Evolutionary conservation across 2,797 vertebrate genomes (phyloP).

Genomic region (Eospalax fontanierii): DNA sequence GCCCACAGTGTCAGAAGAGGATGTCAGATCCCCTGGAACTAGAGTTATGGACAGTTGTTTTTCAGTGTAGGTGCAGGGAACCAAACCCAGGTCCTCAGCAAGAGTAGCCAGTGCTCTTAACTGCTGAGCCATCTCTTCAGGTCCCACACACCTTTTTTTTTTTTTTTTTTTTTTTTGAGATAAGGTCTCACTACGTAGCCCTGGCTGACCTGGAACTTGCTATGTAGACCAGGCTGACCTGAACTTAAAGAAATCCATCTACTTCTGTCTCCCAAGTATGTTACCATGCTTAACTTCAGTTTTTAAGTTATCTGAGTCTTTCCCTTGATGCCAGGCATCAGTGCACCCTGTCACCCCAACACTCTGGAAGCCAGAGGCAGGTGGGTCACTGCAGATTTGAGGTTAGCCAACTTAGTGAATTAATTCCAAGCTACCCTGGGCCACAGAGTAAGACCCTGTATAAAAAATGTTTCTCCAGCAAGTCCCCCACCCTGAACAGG

Average conservation of each 20-base stretch:
- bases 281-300: too few relatives aligned
- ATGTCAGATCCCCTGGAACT: background rate
- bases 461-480: background rate
- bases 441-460: background rate
- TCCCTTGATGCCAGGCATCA: background rate
- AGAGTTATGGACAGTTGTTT: background rate
- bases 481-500: too few relatives aligned
- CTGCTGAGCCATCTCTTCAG: background rate
- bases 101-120: background rate
- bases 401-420: background rate
- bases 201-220: too few relatives aligned
- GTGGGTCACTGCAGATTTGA: background rate
- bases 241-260: too few relatives aligned
- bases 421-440: background rate
- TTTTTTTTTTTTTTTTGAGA: too few relatives aligned
- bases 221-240: too few relatives aligned
- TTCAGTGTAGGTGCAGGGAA: background rate
- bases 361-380: background rate
- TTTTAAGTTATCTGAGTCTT: background rate
- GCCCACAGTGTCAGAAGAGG: background rate
- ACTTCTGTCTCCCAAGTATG: too few relatives aligned
- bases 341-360: background rate
- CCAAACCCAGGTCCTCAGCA: background rate
- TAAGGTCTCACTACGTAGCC: too few relatives aligned
- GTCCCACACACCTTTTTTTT: too few relatives aligned